Evolutionary conservation across 2,888 invertebrate species (phyloP).

Genomic region (Cyclophora punctaria): DNA sequence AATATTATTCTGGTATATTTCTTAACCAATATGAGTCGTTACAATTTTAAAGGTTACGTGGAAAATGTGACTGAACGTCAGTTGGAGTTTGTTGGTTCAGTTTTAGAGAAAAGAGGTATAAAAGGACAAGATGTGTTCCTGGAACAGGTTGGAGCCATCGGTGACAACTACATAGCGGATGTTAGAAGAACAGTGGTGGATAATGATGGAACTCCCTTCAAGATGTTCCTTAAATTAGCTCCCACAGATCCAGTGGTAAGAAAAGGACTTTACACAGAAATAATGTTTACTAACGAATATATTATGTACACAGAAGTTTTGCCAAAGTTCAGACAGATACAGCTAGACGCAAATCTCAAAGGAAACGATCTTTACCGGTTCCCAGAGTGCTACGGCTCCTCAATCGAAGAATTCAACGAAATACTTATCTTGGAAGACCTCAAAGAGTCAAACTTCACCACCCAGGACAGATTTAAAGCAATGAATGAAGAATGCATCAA

Average conservation of each 20-base stretch:
- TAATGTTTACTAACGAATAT: conserved; percentile 26
- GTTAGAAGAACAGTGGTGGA: conserved; percentile 19
- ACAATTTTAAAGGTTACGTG: conserved; percentile 12
- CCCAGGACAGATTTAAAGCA: background rate
- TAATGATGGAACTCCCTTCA: conserved; percentile 22
- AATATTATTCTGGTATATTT: too few species aligned
- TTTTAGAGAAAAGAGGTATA: conserved; percentile 12
- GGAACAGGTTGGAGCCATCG: conserved; percentile 18
- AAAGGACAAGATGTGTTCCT: conserved; percentile 9
- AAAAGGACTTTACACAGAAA: conserved; percentile 5
- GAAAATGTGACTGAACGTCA: conserved; percentile 10
- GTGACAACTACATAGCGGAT: conserved; percentile 24
- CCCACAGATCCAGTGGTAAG: conserved; percentile 13
- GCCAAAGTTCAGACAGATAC: conserved; percentile 9
- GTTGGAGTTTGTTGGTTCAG: conserved; percentile 11
- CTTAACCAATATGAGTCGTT: conserved; percentile 6
- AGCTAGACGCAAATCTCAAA: background rate
- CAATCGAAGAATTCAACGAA: conserved; percentile 9
- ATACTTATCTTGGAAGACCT: conserved; percentile 16
- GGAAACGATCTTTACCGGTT: conserved; percentile 2
- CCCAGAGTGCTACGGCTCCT: conserved; percentile 12
- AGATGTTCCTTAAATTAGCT: conserved; percentile 30
- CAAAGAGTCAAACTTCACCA: background rate
- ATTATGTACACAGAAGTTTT: conserved; percentile 25
- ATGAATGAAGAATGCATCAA: conserved; percentile 2